Evolutionary conservation across 2,888 invertebrate species (phyloP).

Genomic region (Heliconius charithonia): DNA sequence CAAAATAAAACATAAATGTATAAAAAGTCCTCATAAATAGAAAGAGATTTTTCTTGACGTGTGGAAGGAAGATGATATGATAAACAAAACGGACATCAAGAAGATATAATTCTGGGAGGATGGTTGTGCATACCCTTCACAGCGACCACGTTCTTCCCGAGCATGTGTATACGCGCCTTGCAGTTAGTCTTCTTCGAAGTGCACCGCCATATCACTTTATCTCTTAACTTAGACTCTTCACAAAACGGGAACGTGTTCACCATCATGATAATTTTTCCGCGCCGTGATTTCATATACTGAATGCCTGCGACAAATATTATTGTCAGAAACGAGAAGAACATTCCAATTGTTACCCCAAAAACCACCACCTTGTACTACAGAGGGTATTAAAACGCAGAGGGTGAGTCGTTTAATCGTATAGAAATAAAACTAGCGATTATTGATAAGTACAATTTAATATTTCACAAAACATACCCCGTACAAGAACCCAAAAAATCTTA

Average conservation of each 20-base stretch:
- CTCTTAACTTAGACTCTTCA: slow-evolving; percentile 80
- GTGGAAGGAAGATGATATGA: background rate
- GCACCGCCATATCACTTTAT: slow-evolving; percentile 82
- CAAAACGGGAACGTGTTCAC: slow-evolving; percentile 83
- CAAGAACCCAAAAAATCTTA: slow-evolving; percentile 78
- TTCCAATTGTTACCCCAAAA: slow-evolving; percentile 26
- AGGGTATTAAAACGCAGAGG: slow-evolving; percentile 18
- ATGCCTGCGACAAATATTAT: slow-evolving; percentile 73
- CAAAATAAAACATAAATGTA: background rate
- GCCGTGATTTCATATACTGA: slow-evolving; percentile 79
- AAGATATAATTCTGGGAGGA: slow-evolving; percentile 70
- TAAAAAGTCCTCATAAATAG: background rate
- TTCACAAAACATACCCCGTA: slow-evolving; percentile 82
- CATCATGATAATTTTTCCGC: slow-evolving; percentile 82
- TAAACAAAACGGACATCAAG: slow-evolving; percentile 49
- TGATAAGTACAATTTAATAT: slow-evolving; percentile 83
- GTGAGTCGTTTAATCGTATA: slow-evolving; percentile 9
- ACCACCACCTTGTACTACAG: slow-evolving; percentile 41
- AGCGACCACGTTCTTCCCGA: slow-evolving; percentile 77
- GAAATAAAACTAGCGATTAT: slow-evolving; percentile 78
- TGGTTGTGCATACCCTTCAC: slow-evolving; percentile 82
- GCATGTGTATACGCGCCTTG: slow-evolving; percentile 80
- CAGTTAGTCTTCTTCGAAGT: slow-evolving; percentile 83
- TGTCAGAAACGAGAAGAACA: slow-evolving; percentile 56
- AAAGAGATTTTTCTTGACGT: background rate